Percentiles rank a stretch among this genome's conserved stretches.
Conservation (phyloP, 1,140 invertebrate genomes). For the Bombus pascuorum region DNA sequence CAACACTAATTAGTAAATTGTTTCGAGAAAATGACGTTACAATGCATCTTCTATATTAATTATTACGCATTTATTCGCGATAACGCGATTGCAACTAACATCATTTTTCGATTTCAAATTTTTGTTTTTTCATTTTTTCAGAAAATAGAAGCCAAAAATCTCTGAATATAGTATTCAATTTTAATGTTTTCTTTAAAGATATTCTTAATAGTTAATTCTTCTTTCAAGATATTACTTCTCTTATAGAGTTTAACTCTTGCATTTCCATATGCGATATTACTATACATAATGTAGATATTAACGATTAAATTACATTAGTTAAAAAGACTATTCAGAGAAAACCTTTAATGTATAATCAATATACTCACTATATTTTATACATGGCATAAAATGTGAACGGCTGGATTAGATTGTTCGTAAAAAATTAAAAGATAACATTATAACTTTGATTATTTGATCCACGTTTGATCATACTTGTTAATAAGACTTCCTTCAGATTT, state of each 20-base stretch:
- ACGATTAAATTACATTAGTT: conserved; percentile 28
- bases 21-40: conserved; percentile 41
- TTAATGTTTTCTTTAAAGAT: not conserved
- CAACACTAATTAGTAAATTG: conserved; percentile 49
- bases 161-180: conserved; percentile 33
- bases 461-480: conserved; percentile 25
- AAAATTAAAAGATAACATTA: conserved; percentile 10
- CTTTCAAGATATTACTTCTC: not conserved
- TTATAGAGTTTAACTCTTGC: conserved; percentile 4
- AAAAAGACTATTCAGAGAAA: conserved; percentile 28
- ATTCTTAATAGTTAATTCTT: conserved; percentile 27
- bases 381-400: conserved; percentile 50
- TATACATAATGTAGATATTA: conserved; percentile 9
- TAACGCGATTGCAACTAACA: conserved; percentile 20
- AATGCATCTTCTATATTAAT: conserved; percentile 17
- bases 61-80: conserved; percentile 23
- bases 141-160: conserved; percentile 48
- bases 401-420: conserved; percentile 42
- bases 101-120: conserved; percentile 2
- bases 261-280: not conserved
- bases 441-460: conserved; percentile 8
- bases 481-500: not conserved
- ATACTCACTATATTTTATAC: conserved; percentile 20
- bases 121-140: conserved; percentile 12
- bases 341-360: conserved; percentile 43